A percentile compares a stretch with the other conserved stretches of the same genome.
Conservation (phyloP, 2,797 vertebrate genomes). For the Saguinus oedipus region DNA sequence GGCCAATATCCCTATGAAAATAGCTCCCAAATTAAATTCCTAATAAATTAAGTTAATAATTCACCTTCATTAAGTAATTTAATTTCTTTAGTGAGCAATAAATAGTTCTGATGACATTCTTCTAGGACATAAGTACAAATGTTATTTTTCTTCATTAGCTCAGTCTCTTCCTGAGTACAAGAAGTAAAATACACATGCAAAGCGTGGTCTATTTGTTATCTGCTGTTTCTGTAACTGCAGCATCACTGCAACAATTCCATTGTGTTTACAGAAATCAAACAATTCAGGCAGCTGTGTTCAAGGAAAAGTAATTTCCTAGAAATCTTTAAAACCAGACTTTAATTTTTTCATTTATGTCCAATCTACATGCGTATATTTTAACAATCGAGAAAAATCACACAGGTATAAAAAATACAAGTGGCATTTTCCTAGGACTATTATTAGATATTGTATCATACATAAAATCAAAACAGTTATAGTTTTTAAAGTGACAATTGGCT, state of each 20-base stretch:
- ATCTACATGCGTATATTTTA: not conserved
- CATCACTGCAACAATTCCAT: not conserved
- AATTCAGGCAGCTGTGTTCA: not conserved
- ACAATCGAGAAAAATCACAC: not conserved
- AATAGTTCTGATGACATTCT: slow-evolving; percentile 67
- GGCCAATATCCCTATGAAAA: slow-evolving; percentile 56
- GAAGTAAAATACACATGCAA: not conserved
- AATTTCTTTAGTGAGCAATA: slow-evolving; percentile 75
- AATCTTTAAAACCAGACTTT: not conserved
- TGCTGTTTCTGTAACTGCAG: not conserved
- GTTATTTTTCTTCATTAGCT: slow-evolving; percentile 71
- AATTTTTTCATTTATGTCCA: not conserved
- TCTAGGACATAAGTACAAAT: slow-evolving; percentile 57
- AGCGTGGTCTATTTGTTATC: not conserved
- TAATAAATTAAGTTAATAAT: slow-evolving; percentile 75
- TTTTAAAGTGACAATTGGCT: slow-evolving; percentile 45
- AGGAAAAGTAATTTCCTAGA: slow-evolving; percentile 22
- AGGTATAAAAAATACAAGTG: not conserved
- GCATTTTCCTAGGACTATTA: not conserved
- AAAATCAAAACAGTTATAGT: slow-evolving; percentile 62
- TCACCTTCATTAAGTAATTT: slow-evolving; percentile 76
- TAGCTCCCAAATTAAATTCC: slow-evolving; percentile 70
- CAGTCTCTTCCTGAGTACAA: slow-evolving; percentile 2
- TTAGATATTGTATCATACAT: not conserved
- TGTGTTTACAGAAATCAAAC: not conserved